Evolutionary conservation across 1,140 invertebrate genomes (phyloP).

Genomic region (Drosophila parvula): DNA sequence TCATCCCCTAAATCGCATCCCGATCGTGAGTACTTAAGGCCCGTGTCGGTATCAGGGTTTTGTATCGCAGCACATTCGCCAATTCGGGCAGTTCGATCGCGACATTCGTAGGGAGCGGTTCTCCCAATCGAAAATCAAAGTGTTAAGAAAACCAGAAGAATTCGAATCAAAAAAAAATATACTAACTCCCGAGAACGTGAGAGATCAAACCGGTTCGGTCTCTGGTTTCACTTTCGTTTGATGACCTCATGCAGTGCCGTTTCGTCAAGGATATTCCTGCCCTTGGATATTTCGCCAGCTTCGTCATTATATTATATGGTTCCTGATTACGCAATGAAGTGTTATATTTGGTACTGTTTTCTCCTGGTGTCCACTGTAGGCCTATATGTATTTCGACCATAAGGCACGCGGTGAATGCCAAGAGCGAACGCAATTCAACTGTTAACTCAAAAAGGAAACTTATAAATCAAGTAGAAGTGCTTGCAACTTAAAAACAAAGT

Average conservation of each 20-base stretch:
- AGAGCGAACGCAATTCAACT: conserved; percentile 91
- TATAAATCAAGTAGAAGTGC: not conserved
- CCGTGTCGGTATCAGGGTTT: conserved; percentile 61
- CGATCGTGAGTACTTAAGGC: conserved; percentile 73
- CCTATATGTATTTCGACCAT: conserved; percentile 93
- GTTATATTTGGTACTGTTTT: conserved; percentile 84
- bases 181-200: conserved; percentile 3
- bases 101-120: conserved; percentile 39
- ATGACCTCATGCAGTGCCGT: conserved; percentile 38
- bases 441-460: conserved; percentile 23
- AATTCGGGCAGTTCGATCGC: conserved; percentile 70
- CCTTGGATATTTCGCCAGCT: conserved; percentile 34
- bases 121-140: conserved; percentile 9
- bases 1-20: conserved; percentile 69
- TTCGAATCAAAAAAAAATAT: conserved; percentile 4
- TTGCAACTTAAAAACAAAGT: not conserved
- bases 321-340: conserved; percentile 8
- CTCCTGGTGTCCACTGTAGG: conserved; percentile 95
- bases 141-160: not conserved
- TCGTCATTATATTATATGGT: not conserved
- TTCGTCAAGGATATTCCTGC: conserved; percentile 31
- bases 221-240: conserved; percentile 37
- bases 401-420: conserved; percentile 99
- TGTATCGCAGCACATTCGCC: conserved; percentile 64
- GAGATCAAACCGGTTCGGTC: conserved; percentile 43